phyloP scores from a whole-genome alignment of 2,888 invertebrate species.

The Watsonalla cultraria region DNA sequence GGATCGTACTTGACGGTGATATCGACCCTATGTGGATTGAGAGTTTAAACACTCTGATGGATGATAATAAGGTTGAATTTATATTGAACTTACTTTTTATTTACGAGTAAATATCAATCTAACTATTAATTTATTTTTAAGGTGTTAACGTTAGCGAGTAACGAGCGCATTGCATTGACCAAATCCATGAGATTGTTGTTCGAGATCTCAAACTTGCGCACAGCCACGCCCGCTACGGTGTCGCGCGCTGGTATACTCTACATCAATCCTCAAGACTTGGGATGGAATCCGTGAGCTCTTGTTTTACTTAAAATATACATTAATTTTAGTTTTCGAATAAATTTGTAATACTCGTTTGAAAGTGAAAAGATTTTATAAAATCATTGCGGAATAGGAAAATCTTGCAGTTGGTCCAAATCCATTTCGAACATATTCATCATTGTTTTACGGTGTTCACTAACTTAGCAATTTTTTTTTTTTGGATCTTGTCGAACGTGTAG shows the following conservation, averaged over 20 bases:
- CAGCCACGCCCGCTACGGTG: conserved; percentile 97
- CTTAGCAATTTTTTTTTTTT: no score
- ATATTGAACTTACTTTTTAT: background rate
- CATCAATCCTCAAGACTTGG: conserved; percentile 95
- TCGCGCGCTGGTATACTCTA: conserved; percentile 96
- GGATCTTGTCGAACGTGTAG: no score
- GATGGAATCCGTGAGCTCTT: conserved; percentile 93
- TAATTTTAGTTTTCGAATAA: no score
- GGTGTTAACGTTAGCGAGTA: conserved; percentile 94
- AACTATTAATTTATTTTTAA: conserved; percentile 20
- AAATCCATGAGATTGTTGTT: conserved; percentile 94
- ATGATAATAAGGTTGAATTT: conserved; percentile 90
- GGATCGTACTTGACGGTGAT: conserved; percentile 97
- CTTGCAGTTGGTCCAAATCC: no score
- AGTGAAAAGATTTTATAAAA: no score
- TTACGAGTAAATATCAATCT: no score
- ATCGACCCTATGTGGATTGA: conserved; percentile 99
- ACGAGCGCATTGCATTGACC: conserved; percentile 95
- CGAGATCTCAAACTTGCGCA: conserved; percentile 92
- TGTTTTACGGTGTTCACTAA: no score
- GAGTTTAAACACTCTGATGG: conserved; percentile 97
- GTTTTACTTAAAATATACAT: no score
- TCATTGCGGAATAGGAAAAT: no score
- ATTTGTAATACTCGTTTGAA: no score
- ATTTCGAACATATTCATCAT: background rate